Base-by-base conservation (phyloP, 2,113 vertebrate genomes). In the Daubentonia madagascariensis region DNA sequence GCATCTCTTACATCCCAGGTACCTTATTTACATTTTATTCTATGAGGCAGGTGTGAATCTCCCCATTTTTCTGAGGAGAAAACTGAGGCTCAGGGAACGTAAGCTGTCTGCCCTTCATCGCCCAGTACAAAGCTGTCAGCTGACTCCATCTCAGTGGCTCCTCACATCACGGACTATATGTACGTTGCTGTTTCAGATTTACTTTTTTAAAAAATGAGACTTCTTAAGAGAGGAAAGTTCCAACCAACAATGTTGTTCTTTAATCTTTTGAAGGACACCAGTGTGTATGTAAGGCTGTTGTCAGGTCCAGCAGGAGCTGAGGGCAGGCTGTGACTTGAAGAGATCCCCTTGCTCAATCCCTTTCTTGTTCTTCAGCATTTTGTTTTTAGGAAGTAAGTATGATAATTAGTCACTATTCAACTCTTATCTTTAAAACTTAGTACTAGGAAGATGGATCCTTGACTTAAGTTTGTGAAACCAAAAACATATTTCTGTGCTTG, bases 331-430 rank as follows among this genome's bases (percentile, higher is more conserved):
- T 4, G 84, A 85, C 83, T 89, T 85, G 83, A 70, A 61, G 65
- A 48, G 25, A 78, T 78, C 72, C 73, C 83, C 83, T 91, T 96
- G 90, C 83, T 96, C 37, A 89, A 93, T 92, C 79, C 54, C 72
- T 1, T 67, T 88, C 90, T 95, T 89, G 86, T 91, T 95, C 92
- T 59, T 89, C 48, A 76, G 76, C 57, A 91, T 91, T 96, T 85
- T 93, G 45, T 59, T 93, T 73, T 92, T 45, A 92, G 84, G 72
- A 86, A 79, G 45, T 63, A 65, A 87, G 61, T 48, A 63, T 10
- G 20, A 85, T 28, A 25, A 32, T 54, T 45, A 96, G 73, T 83
- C 76, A 73, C 35, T 75, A 3, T 84, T 92, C 43, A 85, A 59
- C 57, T 89, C 48, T 75, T 89, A 40, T 48, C 52, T 91, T 92